These are phyloP conservation scores for Nicator chloris DNA, from an alignment of 2,113 vertebrate genomes.

Conservation along the genomic window DNA sequence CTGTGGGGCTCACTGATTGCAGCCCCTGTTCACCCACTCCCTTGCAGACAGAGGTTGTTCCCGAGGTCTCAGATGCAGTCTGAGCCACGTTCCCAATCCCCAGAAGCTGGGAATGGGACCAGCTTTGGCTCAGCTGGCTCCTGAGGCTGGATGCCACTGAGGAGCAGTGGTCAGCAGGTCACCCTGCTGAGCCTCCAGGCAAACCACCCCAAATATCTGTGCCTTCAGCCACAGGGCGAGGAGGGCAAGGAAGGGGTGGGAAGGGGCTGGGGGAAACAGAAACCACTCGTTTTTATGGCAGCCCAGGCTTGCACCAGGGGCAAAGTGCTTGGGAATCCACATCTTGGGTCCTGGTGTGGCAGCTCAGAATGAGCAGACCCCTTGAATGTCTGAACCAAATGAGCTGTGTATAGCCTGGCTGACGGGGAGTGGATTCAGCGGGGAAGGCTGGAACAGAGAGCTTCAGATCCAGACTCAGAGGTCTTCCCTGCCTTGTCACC, in stretches of 20 bases:
- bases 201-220: background rate
- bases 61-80: background rate
- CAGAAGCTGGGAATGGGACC: background rate
- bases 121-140: background rate
- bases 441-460: background rate
- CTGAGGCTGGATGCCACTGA: background rate
- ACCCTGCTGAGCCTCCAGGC: background rate
- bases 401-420: background rate
- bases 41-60: background rate
- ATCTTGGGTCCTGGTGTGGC: background rate
- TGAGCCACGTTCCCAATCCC: accelerated
- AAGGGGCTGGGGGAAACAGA: background rate
- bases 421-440: background rate
- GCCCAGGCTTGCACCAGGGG: background rate
- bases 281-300: background rate
- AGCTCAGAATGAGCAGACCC: background rate
- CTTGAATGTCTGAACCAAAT: background rate
- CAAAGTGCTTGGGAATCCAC: background rate
- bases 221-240: background rate
- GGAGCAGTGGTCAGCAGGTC: background rate
- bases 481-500: background rate
- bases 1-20: background rate
- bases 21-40: background rate
- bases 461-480: background rate
- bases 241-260: background rate